A percentile compares a stretch with the other conserved stretches of the same genome.
Conservation (phyloP, 2,113 vertebrate species). For the Mirza zaza region DNA sequence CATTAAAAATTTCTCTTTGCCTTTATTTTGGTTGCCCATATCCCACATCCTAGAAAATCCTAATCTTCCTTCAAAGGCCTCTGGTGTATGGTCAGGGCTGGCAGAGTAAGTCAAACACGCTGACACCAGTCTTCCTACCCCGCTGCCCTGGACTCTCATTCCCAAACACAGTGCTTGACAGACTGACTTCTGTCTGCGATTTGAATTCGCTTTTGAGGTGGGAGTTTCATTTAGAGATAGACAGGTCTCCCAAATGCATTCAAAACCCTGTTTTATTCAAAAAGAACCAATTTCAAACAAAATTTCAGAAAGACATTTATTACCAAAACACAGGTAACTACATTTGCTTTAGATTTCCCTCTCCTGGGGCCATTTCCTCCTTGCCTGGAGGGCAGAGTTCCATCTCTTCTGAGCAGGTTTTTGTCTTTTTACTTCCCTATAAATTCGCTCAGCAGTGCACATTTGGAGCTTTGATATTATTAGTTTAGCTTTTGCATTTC, state of each 20-base stretch:
- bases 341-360: background rate
- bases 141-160: background rate
- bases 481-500: background rate
- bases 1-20: background rate
- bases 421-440: background rate
- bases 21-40: background rate
- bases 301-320: background rate
- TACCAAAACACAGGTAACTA: background rate
- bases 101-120: background rate
- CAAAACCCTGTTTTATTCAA: background rate
- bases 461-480: background rate
- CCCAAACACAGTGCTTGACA: no score
- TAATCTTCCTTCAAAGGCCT: background rate
- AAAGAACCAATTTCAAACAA: background rate
- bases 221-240: background rate
- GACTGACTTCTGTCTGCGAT: background rate
- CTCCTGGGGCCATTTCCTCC: no score
- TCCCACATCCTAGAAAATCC: background rate
- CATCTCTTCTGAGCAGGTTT: background rate
- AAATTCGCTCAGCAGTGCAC: background rate
- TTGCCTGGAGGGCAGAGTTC: no score
- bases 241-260: background rate
- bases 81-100: background rate
- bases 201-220: background rate
- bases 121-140: no score